A percentile compares a stretch with the other conserved stretches of the same genome.
Evolutionary conservation across 1,140 invertebrate genomes (phyloP).

Genomic region (Drosophila chauvacae): DNA sequence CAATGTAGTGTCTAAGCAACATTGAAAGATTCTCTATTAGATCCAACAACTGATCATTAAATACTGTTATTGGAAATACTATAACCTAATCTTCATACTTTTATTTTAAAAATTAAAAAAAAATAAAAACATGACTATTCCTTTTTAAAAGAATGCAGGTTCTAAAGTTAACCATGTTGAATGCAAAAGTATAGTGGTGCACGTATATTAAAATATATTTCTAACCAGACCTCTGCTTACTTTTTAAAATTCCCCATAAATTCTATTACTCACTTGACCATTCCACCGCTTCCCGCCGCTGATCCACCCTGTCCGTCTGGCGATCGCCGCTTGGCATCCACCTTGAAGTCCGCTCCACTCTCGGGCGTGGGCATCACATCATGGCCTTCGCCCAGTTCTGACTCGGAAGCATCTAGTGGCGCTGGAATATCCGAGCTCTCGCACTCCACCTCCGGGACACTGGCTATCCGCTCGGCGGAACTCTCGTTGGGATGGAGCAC

Average conservation of each 20-base stretch:
- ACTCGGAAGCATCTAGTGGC: slow-evolving; percentile 25
- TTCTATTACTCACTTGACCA: slow-evolving; percentile 57
- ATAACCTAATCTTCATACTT: too few species aligned
- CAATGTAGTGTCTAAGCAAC: too few species aligned
- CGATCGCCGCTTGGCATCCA: slow-evolving; percentile 73
- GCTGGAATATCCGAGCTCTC: slow-evolving; percentile 62
- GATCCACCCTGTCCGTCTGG: slow-evolving; percentile 80
- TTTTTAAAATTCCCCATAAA: not conserved
- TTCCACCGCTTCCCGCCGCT: slow-evolving; percentile 66
- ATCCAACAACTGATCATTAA: too few species aligned
- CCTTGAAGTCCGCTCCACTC: slow-evolving; percentile 63
- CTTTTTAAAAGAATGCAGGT: too few species aligned
- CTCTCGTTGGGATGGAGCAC: slow-evolving; percentile 62
- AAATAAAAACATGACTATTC: too few species aligned
- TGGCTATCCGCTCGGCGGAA: slow-evolving; percentile 55
- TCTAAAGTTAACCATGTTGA: too few species aligned
- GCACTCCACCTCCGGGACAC: slow-evolving; percentile 72
- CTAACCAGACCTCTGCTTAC: not conserved
- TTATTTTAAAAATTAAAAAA: too few species aligned
- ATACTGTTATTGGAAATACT: too few species aligned
- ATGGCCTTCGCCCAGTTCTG: slow-evolving; percentile 30
- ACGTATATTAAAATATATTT: too few species aligned
- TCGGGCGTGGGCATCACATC: slow-evolving; percentile 47
- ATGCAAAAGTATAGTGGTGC: too few species aligned
- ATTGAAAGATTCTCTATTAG: too few species aligned